A percentile compares a stretch with the other conserved stretches of the same genome.
phyloP scores from a whole-genome alignment of 2,888 invertebrate species.

The Orthosia gracilis region DNA sequence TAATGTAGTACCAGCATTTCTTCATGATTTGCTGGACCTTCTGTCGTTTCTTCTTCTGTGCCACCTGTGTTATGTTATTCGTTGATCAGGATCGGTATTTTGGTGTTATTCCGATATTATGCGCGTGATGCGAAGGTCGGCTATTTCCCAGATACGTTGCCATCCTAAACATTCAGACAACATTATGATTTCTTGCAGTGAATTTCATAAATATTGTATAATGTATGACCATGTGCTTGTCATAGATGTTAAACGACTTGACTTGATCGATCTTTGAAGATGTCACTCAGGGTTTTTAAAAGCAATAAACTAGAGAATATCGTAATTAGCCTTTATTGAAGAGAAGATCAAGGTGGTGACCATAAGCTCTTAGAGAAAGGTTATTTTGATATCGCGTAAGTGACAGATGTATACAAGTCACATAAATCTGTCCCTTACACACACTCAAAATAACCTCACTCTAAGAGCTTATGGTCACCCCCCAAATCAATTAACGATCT shows the following conservation, averaged over 20 bases:
- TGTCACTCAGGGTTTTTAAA: constrained; percentile 4
- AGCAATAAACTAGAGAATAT: constrained; percentile 4
- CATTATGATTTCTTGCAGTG: constrained; percentile 7
- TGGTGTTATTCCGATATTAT: constrained; percentile 35
- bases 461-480: too few species aligned
- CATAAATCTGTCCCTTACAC: too few species aligned
- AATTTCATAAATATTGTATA: not conserved
- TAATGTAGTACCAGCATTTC: not conserved
- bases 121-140: constrained; percentile 50
- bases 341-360: too few species aligned
- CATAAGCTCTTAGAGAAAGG: too few species aligned
- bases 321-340: not conserved
- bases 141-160: constrained; percentile 23
- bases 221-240: not conserved
- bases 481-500: constrained; percentile 2
- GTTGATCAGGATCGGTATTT: constrained; percentile 9
- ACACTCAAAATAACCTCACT: too few species aligned
- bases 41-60: not conserved
- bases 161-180: constrained; percentile 6
- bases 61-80: not conserved
- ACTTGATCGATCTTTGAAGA: not conserved
- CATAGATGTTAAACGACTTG: not conserved
- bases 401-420: too few species aligned
- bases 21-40: not conserved
- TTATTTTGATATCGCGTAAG: too few species aligned